phyloP scores from a whole-genome alignment of 2,797 vertebrate genomes.

The Sebastes steindachneri region DNA sequence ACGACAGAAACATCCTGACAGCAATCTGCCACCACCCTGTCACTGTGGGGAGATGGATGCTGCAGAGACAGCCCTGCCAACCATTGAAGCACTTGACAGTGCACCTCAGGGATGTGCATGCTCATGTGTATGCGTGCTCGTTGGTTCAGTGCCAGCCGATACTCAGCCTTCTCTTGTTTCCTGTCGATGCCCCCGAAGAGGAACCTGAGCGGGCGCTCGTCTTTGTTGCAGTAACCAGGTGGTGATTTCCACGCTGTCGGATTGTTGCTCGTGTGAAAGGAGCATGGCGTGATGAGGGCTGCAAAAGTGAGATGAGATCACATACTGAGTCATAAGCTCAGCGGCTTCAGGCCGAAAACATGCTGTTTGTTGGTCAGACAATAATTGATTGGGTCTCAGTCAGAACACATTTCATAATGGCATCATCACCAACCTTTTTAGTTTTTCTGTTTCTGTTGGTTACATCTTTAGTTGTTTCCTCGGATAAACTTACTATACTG shows the following conservation, averaged over 20 bases:
- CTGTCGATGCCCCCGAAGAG: slow-evolving; percentile 11
- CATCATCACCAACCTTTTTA: background rate
- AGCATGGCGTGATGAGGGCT: background rate
- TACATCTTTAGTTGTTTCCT: background rate
- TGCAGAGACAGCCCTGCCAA: slow-evolving; percentile 31
- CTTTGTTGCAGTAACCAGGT: slow-evolving; percentile 39
- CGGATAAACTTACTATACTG: background rate
- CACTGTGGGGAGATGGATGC: slow-evolving; percentile 32
- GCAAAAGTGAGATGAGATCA: slow-evolving; percentile 41
- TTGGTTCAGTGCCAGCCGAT: slow-evolving; percentile 13
- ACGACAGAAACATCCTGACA: slow-evolving; percentile 52
- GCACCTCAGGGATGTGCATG: slow-evolving; percentile 11
- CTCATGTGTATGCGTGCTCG: background rate
- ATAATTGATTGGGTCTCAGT: slow-evolving; percentile 12
- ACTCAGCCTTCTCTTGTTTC: slow-evolving; percentile 42
- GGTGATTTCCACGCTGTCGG: slow-evolving; percentile 31
- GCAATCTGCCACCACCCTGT: slow-evolving; percentile 45
- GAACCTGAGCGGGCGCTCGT: slow-evolving; percentile 26
- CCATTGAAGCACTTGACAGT: slow-evolving; percentile 8
- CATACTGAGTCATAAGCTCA: slow-evolving; percentile 30
- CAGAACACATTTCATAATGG: slow-evolving; percentile 7
- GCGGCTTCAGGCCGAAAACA: slow-evolving; percentile 8
- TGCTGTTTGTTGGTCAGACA: slow-evolving; percentile 31
- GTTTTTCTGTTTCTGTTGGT: background rate
- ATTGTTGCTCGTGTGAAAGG: slow-evolving; percentile 2